Evolutionary conservation across 2,888 invertebrate species (phyloP), one percentile per base, ranked within the genome.

Genomic region (Quadroppia sp.): DNA sequence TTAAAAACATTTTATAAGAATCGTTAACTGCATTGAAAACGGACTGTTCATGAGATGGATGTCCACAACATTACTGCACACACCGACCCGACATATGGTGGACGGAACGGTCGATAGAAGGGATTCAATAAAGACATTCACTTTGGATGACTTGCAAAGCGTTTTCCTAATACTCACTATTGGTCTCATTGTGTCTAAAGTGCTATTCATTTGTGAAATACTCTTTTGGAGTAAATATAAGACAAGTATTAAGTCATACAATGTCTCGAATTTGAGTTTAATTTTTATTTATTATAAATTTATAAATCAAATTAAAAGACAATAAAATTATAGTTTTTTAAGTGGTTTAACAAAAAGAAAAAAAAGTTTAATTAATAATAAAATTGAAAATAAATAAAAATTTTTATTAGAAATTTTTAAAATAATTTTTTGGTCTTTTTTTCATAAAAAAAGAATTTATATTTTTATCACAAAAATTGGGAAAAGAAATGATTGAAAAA

Each of bases 31-130:
- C 59, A 30, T 28, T 7, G 59, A 59, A 59, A 28, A 59, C 17
- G 59, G 59, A 28, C 11, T 59, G 59, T 59, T 59, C 15, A 15
- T 28, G 6, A 59, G 28, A 59, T 59, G 59, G 59, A 59, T 59
- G 59, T 17, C 59, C 28, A 2, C 3, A 1, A 28, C 59, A 28
- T 20, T 59, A 2, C 25, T 28, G 6, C 28, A 59, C 30, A 59
- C 28, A 9, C 59, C 59, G 15, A 20, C 59, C 1, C 9, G 28
- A 15, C 15, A 15, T 59, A 23, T 25, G 17, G 3, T 28, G 17
- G 59, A 30, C 17, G 59, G 28, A 6, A 15, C 2, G 1, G 1
- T 4, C 28, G 3, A 25, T 28, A 28, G 6, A 1, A 20, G 17
- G n/a, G n/a, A n/a, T n/a, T n/a, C n/a, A n/a, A n/a, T n/a, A 4